Percentiles rank a stretch among this genome's conserved stretches.
Evolutionary conservation across 2,888 invertebrate species (phyloP).

Genomic region (Agrochola litura): DNA sequence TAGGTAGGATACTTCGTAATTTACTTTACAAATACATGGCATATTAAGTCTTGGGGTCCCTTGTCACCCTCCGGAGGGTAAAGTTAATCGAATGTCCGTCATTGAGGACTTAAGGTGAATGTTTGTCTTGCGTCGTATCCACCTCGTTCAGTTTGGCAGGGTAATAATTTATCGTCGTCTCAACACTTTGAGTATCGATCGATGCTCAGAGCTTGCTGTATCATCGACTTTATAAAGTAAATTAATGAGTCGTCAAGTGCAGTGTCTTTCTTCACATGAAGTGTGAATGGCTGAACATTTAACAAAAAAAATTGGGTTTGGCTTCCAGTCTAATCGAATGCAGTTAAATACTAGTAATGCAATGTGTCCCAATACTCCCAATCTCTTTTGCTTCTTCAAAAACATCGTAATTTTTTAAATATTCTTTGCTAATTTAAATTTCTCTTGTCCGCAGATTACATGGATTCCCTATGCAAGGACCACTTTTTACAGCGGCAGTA

Average conservation of each 20-base stretch:
- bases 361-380: background rate
- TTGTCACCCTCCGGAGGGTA: slow-evolving; percentile 44
- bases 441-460: slow-evolving; percentile 93
- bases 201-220: background rate
- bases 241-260: background rate
- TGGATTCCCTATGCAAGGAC: slow-evolving; percentile 97
- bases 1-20: slow-evolving; percentile 34
- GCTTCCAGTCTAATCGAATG: background rate
- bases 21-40: slow-evolving; percentile 48
- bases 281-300: background rate
- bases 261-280: background rate
- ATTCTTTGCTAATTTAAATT: background rate
- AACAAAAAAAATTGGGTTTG: no score
- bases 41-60: slow-evolving; percentile 45
- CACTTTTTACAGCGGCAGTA: slow-evolving; percentile 97
- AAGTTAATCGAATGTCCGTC: slow-evolving; percentile 60
- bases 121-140: slow-evolving; percentile 58
- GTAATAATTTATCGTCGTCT: slow-evolving; percentile 40
- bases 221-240: slow-evolving; percentile 1
- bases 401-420: background rate
- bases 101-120: slow-evolving; percentile 54
- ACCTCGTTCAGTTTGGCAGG: slow-evolving; percentile 33
- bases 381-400: background rate
- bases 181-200: slow-evolving; percentile 35
- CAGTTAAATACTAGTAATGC: background rate